Conservation (phyloP, 2,113 vertebrate genomes). For the Clupea harengus region DNA sequence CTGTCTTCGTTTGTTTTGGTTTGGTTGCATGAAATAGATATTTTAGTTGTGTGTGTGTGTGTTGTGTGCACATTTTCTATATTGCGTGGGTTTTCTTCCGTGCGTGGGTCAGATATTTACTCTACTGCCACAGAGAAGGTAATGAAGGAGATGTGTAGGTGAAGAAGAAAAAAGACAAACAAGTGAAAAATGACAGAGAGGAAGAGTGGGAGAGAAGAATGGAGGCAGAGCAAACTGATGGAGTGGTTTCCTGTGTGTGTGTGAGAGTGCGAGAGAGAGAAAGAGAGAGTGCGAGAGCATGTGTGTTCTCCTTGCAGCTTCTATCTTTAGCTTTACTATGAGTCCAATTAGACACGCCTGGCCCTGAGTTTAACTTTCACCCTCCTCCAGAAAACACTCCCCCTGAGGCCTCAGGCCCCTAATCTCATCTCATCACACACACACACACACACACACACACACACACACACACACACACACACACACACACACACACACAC, state of each 20-base stretch:
- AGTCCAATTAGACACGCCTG: constrained; percentile 17
- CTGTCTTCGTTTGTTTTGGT: too few species aligned
- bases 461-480: constrained; percentile 5
- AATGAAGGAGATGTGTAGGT: not conserved
- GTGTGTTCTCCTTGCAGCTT: not conserved
- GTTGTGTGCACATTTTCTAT: too few species aligned
- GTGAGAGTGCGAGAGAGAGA: not conserved
- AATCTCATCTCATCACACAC: too few species aligned
- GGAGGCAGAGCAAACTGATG: not conserved
- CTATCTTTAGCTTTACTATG: constrained; percentile 22
- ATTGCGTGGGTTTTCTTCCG: too few species aligned
- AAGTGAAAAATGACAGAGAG: not conserved
- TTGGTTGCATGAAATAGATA: too few species aligned
- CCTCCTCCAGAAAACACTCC: not conserved
- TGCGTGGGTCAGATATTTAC: too few species aligned
- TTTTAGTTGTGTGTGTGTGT: too few species aligned
- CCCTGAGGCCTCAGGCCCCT: constrained; percentile 30
- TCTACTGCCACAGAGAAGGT: too few species aligned
- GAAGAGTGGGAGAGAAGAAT: constrained; percentile 1
- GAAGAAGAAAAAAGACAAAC: not conserved
- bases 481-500: constrained; percentile 11
- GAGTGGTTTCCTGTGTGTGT: not conserved
- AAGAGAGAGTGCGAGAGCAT: not conserved
- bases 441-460: too few species aligned
- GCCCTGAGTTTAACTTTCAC: constrained; percentile 5